Percentiles rank a stretch among this genome's conserved stretches.
phyloP scores from a whole-genome alignment of 2,797 vertebrate genomes.

The Sarcoramphus papa region DNA sequence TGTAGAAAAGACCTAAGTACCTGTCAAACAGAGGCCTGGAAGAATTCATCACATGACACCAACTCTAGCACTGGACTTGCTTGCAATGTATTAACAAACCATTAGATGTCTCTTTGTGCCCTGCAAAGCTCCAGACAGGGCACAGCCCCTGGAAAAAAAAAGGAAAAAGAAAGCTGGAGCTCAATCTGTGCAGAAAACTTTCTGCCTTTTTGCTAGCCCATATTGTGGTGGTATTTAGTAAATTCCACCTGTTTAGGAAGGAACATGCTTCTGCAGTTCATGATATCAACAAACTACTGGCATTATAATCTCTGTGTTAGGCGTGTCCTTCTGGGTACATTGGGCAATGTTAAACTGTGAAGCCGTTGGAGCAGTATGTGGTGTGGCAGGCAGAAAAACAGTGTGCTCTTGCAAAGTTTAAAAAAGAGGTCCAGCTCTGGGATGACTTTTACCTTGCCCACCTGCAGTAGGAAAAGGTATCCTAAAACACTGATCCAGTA shows the following conservation, averaged over 20 bases:
- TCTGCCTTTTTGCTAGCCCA: not conserved
- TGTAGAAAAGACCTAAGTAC: not conserved
- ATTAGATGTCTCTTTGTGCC: constrained; percentile 31
- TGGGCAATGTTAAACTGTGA: not conserved
- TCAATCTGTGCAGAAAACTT: not conserved
- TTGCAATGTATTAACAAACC: constrained; percentile 19
- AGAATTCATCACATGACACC: not conserved
- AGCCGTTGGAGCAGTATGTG: not conserved
- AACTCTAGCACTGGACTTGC: not conserved
- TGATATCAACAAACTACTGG: not conserved
- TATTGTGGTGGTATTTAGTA: not conserved
- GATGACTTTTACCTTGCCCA: not conserved
- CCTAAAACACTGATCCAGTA: not conserved
- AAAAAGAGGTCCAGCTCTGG: not conserved
- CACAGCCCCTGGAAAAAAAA: not conserved
- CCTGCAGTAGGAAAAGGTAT: not conserved
- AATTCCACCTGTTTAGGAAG: not conserved
- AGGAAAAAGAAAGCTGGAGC: not conserved
- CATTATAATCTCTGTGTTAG: not conserved
- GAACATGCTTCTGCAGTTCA: not conserved
- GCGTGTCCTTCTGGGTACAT: not conserved
- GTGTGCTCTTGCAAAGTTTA: not conserved
- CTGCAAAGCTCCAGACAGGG: not conserved
- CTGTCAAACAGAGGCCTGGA: not conserved
- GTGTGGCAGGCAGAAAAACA: not conserved